phyloP scores from a whole-genome alignment of 2,888 invertebrate species.

The Tubulanus polymorphus region DNA sequence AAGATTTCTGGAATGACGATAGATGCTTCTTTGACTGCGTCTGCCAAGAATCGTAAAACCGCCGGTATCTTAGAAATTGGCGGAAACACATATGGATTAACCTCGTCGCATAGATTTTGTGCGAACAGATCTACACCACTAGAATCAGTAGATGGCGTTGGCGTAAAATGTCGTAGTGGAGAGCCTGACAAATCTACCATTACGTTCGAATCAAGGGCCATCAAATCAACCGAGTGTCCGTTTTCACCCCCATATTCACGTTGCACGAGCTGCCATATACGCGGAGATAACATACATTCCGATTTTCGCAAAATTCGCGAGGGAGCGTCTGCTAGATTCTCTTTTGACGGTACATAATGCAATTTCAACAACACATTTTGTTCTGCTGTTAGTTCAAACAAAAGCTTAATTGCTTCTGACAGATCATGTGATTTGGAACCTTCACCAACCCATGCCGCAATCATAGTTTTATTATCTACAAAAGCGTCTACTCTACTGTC shows the following conservation, averaged over 20 bases:
- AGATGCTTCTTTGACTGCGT: no score
- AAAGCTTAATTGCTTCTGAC: not conserved
- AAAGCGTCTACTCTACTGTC: not conserved
- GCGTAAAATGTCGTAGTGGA: not conserved
- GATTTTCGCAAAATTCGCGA: not conserved
- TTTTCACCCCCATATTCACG: not conserved
- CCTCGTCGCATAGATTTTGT: not conserved
- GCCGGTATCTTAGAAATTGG: slow-evolving; percentile 1
- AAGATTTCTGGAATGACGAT: no score
- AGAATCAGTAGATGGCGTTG: not conserved
- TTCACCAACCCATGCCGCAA: not conserved
- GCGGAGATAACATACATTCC: not conserved
- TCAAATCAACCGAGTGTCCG: not conserved
- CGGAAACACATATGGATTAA: slow-evolving; percentile 11
- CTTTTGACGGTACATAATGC: not conserved
- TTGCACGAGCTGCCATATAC: not conserved
- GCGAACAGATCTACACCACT: slow-evolving; percentile 6
- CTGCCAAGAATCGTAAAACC: not conserved
- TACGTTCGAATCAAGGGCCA: not conserved
- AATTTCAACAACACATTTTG: not conserved
- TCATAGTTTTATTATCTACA: not conserved
- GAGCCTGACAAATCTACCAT: not conserved
- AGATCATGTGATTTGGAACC: not conserved
- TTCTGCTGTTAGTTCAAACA: not conserved
- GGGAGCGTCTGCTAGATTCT: not conserved